Evolutionary conservation across 2,797 vertebrate species (phyloP).

Genomic region (Cuniculus paca): DNA sequence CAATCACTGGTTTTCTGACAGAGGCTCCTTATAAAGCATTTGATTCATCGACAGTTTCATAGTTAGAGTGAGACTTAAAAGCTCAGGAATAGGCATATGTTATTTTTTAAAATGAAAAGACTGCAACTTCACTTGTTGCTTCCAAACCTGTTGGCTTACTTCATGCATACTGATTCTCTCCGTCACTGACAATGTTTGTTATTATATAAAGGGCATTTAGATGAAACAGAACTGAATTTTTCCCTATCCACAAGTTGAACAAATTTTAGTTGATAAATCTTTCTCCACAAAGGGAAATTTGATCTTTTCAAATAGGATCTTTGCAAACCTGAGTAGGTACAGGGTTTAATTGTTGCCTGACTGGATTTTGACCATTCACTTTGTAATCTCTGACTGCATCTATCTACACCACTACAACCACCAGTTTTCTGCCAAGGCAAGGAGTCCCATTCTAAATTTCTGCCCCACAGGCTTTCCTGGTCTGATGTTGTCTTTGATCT

Average conservation of each 20-base stretch:
- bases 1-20: neutral
- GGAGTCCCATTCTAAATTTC: accelerated
- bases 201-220: neutral
- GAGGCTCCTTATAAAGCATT: neutral
- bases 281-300: neutral
- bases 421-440: neutral
- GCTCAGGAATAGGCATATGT: neutral
- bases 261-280: neutral
- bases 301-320: neutral
- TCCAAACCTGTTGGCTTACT: neutral
- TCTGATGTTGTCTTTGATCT: neutral
- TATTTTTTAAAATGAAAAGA: slow-evolving; percentile 56
- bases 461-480: accelerated
- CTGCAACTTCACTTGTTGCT: neutral
- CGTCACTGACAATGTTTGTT: neutral
- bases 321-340: neutral
- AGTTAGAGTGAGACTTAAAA: neutral
- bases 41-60: neutral
- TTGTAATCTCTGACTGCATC: neutral
- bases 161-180: neutral
- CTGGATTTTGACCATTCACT: neutral
- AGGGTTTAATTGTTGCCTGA: neutral
- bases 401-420: neutral
- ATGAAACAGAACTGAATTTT: neutral
- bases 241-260: neutral